Percentiles rank a stretch among this genome's conserved stretches.
Evolutionary conservation across 2,888 invertebrate genomes (phyloP).

Genomic region (Microplitis manilae): DNA sequence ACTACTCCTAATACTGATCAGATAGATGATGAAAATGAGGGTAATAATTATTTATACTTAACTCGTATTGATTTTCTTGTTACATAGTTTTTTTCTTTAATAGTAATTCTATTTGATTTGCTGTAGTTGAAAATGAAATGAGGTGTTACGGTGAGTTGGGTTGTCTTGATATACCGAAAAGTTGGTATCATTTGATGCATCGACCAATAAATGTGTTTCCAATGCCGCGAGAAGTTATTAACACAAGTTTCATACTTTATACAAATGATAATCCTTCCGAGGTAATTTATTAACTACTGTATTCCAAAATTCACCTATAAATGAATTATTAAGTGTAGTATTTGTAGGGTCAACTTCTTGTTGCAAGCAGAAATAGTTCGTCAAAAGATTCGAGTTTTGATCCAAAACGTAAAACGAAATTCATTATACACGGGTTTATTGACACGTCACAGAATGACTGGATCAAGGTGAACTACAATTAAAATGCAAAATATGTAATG

Average conservation of each 20-base stretch:
- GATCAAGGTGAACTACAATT: conserved; percentile 74
- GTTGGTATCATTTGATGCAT: background rate
- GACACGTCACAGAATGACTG: conserved; percentile 89
- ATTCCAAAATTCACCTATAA: background rate
- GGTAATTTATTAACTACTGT: background rate
- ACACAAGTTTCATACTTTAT: background rate
- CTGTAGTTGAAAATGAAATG: background rate
- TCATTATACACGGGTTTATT: conserved; percentile 91
- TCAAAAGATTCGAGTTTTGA: conserved; percentile 83
- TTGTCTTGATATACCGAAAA: background rate
- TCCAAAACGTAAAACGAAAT: conserved; percentile 82
- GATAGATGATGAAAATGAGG: too few relatives aligned
- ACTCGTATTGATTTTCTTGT: too few relatives aligned
- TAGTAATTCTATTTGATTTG: background rate
- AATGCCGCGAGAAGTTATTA: background rate
- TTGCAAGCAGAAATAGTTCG: conserved; percentile 80
- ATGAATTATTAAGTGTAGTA: background rate
- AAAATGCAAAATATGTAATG: conserved; percentile 15
- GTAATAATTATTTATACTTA: too few relatives aligned
- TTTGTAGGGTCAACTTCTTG: conserved; percentile 74
- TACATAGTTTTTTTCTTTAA: too few relatives aligned
- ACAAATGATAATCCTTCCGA: background rate
- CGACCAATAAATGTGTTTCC: background rate
- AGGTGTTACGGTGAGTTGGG: background rate
- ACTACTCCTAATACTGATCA: too few relatives aligned